Percentiles rank a stretch among this genome's conserved stretches.
Conservation (phyloP, 2,888 invertebrate genomes). For the Limenitis camilla region DNA sequence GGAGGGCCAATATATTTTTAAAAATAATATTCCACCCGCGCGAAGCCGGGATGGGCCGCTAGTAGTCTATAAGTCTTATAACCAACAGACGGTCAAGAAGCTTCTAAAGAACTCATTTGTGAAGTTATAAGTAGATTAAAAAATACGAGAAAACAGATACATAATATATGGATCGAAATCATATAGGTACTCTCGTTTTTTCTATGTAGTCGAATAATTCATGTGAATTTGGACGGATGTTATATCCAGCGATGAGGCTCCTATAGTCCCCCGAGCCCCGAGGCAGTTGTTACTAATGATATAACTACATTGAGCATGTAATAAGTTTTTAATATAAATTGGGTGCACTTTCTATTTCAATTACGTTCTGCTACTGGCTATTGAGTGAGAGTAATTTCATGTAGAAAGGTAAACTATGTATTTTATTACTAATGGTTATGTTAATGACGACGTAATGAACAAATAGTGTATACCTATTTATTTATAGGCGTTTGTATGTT, state of each 20-base stretch:
- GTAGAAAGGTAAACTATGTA: constrained; percentile 23
- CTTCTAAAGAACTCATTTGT: too few relatives aligned
- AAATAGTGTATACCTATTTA: constrained; percentile 6
- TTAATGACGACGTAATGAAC: constrained; percentile 8
- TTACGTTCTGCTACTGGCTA: constrained; percentile 37
- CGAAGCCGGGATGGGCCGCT: too few relatives aligned
- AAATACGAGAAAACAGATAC: too few relatives aligned
- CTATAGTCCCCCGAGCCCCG: constrained; percentile 31
- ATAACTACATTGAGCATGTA: constrained; percentile 34
- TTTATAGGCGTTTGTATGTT: constrained; percentile 10
- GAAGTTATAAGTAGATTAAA: too few relatives aligned
- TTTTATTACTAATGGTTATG: constrained; percentile 10
- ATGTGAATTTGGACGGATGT: constrained; percentile 23
- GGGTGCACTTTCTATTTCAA: constrained; percentile 54
- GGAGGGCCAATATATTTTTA: too few relatives aligned
- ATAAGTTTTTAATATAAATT: constrained; percentile 41
- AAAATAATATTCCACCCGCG: too few relatives aligned
- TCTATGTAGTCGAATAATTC: too few relatives aligned
- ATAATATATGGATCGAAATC: too few relatives aligned
- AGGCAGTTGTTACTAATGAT: constrained; percentile 31
- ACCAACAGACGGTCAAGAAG: too few relatives aligned
- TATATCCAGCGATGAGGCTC: neutral
- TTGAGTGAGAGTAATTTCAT: constrained; percentile 30
- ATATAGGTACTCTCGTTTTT: too few relatives aligned
- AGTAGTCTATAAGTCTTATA: too few relatives aligned